Conservation (phyloP, 2,797 vertebrate genomes). For the Mus minutoides region DNA sequence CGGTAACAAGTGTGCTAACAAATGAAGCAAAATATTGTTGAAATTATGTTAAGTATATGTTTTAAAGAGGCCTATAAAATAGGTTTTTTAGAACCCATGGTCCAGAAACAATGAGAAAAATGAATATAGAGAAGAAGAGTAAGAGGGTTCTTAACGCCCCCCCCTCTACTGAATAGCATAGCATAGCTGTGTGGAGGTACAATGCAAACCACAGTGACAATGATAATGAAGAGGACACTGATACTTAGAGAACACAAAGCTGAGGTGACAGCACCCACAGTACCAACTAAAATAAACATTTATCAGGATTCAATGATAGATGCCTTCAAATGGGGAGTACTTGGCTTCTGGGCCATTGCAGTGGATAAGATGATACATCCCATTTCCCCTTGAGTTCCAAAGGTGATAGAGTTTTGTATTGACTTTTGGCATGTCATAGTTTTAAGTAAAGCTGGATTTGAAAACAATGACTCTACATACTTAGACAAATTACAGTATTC, state of each 20-base stretch:
- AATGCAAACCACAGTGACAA: not conserved
- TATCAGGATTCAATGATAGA: not conserved
- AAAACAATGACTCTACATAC: not conserved
- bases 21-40: not conserved
- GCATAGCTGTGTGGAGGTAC: not conserved
- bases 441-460: not conserved
- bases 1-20: not conserved
- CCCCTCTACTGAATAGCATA: not conserved
- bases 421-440: not conserved
- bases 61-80: not conserved
- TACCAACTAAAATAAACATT: not conserved
- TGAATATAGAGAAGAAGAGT: not conserved
- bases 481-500: constrained; percentile 13
- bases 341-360: not conserved
- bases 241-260: not conserved
- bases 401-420: not conserved
- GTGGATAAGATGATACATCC: accelerated
- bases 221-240: not conserved
- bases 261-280: not conserved
- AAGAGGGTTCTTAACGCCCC: not conserved
- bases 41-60: not conserved
- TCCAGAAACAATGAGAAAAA: not conserved
- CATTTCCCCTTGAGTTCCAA: not conserved
- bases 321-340: not conserved
- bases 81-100: not conserved